Evolutionary conservation across 2,888 invertebrate genomes (phyloP), one percentile per base, ranked within the genome.

Genomic region (Cyrtodaria siliqua): DNA sequence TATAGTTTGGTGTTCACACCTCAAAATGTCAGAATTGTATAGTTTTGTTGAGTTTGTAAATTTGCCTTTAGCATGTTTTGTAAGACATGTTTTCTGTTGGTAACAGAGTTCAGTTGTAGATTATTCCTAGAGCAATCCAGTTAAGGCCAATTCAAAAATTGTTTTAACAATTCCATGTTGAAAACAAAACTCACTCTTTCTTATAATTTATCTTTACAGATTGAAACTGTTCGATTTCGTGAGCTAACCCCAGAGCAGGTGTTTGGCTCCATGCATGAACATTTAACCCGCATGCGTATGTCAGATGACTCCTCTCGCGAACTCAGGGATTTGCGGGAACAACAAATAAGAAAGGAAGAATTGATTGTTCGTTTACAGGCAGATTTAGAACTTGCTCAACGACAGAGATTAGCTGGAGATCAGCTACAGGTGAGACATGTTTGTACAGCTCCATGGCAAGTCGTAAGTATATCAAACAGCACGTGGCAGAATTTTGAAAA

Each of bases 191-290:
- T n/a, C n/a, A n/a, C n/a, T n/a, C n/a, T 33, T 8, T 33, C 4
- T 33, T 33, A 8, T 33, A 8, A 33, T 33, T 33, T 33, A 12
- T 12, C 33, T 40, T 80, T 82, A 49, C 85, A 91, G 91, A 81
- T 90, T 70, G 90, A 91, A 55, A 87, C 77, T 84, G 86, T 90
- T n/a, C 81, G 85, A 59, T 91, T 92, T 83, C 86, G 89, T 40
- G 89, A 91, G 62, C 80, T 92, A 24, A 86, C 89, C 18, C 77
- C 83, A 66, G 90, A 91, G 33, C 91, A 92, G 74, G 91, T 92
- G 27, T 92, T 92, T 82, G 92, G 92, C 14, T 86, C 88, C 23
- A 70, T 86, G 72, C 86, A 86, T 68, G 89, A 90, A 53, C 86
- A 85, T 49, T 72, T 84, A 18, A 73, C 82, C 24, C 82, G 84